Base-by-base conservation (phyloP, 2,797 vertebrate genomes). In the Crocodylus rhombifer region DNA sequence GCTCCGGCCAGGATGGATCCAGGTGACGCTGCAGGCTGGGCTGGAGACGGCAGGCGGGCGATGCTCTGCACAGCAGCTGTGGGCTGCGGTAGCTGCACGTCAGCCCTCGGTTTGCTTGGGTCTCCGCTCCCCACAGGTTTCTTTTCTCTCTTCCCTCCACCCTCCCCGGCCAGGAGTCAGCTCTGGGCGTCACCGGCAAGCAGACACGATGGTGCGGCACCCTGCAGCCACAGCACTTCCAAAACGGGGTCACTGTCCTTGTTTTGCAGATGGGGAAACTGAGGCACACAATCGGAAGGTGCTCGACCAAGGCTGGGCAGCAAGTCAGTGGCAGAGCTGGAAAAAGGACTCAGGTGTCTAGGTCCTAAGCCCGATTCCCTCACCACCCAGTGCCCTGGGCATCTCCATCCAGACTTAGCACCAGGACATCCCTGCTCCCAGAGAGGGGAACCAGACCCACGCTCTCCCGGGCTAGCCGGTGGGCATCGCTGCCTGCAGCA, bases 81-180 rank as follows among this genome's bases (percentile, higher is more conserved):
- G 60, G 23, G 92, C 95, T 94, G 93, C 76, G 2, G 26, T 86
- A 87, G 78, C 94, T 20, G 51, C 4, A 14, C 58, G 25, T 14
- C 25, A 17, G 76, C 33, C 26, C 62, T 4, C 51, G 14, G 65
- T 51, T 86, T 90, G 93, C 94, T 94, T 95, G 91, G 89, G 87
- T 82, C 95, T 87, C 58, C 89, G 92, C 80, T 30, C 10, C 0
- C 30, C 75, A 82, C 83, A 78, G 85, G 93, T 57, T 92, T 88
- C 42, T 88, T 91, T 91, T 77, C 30, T 91, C 6, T 0, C 36
- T 92, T 85, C 84, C 60, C 91, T 7, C 93, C 77, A 94, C 96
- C 91, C 89, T 77, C 92, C 82, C 92, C 90, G 92, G 65, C 65
- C 91, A 84, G 63, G 51, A 51, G 94, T 79, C 86, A 90, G 85